These are phyloP conservation scores for Amphilophus citrinellus DNA, from an alignment of 2,113 vertebrate species.

Conservation along the genomic window DNA sequence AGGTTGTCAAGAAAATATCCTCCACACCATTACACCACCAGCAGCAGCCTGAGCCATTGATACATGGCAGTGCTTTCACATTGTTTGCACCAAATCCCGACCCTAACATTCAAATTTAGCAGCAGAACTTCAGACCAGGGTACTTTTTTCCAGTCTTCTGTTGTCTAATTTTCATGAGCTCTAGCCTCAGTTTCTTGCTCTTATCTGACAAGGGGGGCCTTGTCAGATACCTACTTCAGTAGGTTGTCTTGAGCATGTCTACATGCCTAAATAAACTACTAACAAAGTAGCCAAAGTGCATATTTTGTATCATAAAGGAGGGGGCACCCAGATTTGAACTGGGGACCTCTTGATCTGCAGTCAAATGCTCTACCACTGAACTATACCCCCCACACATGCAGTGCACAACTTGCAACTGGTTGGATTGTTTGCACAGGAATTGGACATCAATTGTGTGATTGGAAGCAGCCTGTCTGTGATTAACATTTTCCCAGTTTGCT, in stretches of 20 bases:
- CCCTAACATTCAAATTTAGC: neutral
- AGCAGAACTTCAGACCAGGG: too few species aligned
- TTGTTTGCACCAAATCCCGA: neutral
- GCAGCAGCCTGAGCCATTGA: neutral
- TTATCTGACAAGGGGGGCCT: too few species aligned
- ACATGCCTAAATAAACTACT: neutral
- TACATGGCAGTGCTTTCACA: neutral
- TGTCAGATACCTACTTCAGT: neutral
- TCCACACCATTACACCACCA: neutral
- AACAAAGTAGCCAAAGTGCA: neutral
- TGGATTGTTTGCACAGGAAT: neutral
- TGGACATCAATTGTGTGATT: neutral
- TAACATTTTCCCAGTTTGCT: neutral
- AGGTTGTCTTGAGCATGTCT: neutral
- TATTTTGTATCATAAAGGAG: neutral
- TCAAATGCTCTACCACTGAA: conserved; percentile 89
- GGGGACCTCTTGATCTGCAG: conserved; percentile 85
- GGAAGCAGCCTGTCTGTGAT: neutral
- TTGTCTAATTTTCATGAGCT: neutral
- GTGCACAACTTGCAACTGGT: accelerated
- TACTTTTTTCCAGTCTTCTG: neutral
- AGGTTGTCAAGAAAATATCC: neutral
- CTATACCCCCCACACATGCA: conserved; percentile 9
- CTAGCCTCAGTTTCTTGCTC: too few species aligned
- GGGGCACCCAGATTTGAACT: conserved; percentile 84